phyloP scores from a whole-genome alignment of 2,113 vertebrate genomes.

The Megaleporinus macrocephalus region DNA sequence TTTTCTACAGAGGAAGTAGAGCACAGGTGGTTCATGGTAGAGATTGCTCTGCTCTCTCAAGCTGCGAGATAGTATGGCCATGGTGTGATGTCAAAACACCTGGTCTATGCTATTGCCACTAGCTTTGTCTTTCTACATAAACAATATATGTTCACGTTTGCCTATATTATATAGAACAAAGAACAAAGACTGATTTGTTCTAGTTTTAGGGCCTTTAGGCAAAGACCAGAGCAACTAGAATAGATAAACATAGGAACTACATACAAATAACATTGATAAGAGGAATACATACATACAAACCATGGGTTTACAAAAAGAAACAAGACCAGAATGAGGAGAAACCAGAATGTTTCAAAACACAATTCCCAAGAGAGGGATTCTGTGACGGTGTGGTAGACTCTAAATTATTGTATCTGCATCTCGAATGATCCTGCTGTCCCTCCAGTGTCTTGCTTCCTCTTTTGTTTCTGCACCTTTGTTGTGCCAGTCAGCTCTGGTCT shows the following conservation, averaged over 20 bases:
- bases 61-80: slow-evolving; percentile 24
- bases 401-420: background rate
- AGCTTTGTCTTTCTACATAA: slow-evolving; percentile 23
- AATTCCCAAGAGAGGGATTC: background rate
- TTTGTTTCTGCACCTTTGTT: slow-evolving; percentile 10
- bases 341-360: background rate
- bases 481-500: background rate
- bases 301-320: background rate
- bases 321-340: background rate
- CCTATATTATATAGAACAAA: background rate
- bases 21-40: slow-evolving; percentile 42
- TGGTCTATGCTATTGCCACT: slow-evolving; percentile 15
- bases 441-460: slow-evolving; percentile 52
- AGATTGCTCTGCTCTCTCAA: slow-evolving; percentile 12
- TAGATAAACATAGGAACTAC: no score
- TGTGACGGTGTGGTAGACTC: background rate
- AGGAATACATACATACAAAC: background rate
- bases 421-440: background rate
- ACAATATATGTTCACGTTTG: background rate
- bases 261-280: no score
- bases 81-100: slow-evolving; percentile 34
- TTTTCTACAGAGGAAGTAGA: slow-evolving; percentile 37
- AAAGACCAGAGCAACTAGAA: no score
- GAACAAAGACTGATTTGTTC: no score
- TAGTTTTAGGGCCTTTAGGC: no score